Percentiles rank a stretch among this genome's conserved stretches.
Evolutionary conservation across 2,888 invertebrate genomes (phyloP).

Genomic region (Beris chalybata): DNA sequence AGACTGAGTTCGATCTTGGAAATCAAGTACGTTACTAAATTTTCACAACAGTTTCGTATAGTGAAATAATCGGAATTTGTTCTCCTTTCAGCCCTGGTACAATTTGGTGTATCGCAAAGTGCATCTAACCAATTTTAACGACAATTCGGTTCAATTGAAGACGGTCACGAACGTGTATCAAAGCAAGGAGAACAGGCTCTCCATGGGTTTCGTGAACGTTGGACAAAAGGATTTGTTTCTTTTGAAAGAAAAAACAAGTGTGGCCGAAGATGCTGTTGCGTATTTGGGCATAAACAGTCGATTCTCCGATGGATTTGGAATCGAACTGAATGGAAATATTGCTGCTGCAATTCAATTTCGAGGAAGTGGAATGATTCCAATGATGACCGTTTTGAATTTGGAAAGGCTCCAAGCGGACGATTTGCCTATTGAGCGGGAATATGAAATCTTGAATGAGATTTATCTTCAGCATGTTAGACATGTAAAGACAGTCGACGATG

Average conservation of each 20-base stretch:
- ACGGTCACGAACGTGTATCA: conserved; percentile 16
- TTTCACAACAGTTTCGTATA: background rate
- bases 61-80: background rate
- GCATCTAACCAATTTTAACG: conserved; percentile 37
- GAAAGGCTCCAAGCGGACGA: conserved; percentile 13
- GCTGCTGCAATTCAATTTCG: conserved; percentile 42
- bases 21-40: conserved; percentile 42
- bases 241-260: conserved; percentile 40
- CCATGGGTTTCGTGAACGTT: conserved; percentile 19
- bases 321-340: conserved; percentile 47
- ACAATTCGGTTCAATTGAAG: conserved; percentile 16
- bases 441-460: conserved; percentile 24
- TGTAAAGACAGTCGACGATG: background rate
- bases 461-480: conserved; percentile 17
- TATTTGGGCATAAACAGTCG: conserved; percentile 47
- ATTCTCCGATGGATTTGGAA: conserved; percentile 44
- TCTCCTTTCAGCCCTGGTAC: conserved; percentile 48
- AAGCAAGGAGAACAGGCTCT: conserved; percentile 1
- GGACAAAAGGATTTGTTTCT: conserved; percentile 37
- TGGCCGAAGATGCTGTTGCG: conserved; percentile 42
- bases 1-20: conserved; percentile 47
- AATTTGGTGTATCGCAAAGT: conserved; percentile 43
- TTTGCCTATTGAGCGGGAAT: conserved; percentile 12
- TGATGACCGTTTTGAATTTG: conserved; percentile 42
- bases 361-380: conserved; percentile 50